A percentile compares a stretch with the other conserved stretches of the same genome.
Evolutionary conservation across 2,888 invertebrate genomes (phyloP).

Genomic region (Flexamia atlantica): DNA sequence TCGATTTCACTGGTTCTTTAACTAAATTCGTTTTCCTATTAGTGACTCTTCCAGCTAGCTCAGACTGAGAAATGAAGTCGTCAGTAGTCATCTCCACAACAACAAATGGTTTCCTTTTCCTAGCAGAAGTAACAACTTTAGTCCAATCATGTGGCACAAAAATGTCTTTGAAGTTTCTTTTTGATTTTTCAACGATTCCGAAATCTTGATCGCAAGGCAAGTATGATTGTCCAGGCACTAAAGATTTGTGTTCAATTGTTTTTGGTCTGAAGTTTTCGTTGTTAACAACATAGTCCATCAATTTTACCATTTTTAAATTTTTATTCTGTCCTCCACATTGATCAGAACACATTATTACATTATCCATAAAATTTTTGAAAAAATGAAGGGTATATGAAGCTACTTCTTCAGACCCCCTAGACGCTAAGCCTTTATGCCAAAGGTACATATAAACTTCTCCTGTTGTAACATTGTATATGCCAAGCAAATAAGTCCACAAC

Average conservation of each 20-base stretch:
- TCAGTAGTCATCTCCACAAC: constrained; percentile 24
- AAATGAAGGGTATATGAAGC: constrained; percentile 27
- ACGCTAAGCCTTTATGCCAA: constrained; percentile 31
- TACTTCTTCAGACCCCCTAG: constrained; percentile 40
- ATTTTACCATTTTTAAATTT: constrained; percentile 40
- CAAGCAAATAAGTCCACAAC: constrained; percentile 24
- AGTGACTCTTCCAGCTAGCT: constrained; percentile 36
- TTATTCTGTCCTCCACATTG: too few relatives aligned
- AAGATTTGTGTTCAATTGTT: constrained; percentile 35
- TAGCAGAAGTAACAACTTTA: constrained; percentile 39
- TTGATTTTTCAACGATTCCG: constrained; percentile 32
- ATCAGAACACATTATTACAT: constrained; percentile 15
- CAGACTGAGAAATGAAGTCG: constrained; percentile 21
- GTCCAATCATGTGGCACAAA: constrained; percentile 34
- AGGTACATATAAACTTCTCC: constrained; percentile 26
- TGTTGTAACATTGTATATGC: constrained; percentile 20
- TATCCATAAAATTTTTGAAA: neutral
- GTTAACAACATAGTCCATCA: constrained; percentile 31
- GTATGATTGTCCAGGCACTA: constrained; percentile 32
- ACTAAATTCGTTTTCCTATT: constrained; percentile 15
- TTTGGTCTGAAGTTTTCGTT: neutral
- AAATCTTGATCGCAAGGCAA: constrained; percentile 44
- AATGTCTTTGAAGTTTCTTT: constrained; percentile 27
- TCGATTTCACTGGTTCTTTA: too few relatives aligned
- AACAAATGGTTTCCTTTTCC: neutral